Evolutionary conservation across 1,140 invertebrate species (phyloP), one percentile per base, ranked within the genome.

Genomic region (Lanistes nyassanus): DNA sequence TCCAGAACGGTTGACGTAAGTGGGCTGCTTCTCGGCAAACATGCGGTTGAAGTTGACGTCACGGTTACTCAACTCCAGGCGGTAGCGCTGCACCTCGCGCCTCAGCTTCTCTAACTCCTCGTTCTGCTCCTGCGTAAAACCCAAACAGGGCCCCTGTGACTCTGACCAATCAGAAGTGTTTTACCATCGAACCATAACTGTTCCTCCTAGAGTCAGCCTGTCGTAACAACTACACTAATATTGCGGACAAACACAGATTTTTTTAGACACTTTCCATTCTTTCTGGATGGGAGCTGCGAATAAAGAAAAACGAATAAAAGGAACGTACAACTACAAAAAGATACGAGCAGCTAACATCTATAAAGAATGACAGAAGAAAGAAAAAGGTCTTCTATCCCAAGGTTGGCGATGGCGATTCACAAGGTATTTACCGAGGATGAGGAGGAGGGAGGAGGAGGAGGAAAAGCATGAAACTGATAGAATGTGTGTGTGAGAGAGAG

Each of bases 1-100:
- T 4, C 82, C 82, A 21, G 84, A 81, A 37, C 79, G 80, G 58
- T 87, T 85, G 5, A 87, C 80, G 13, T 81, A 75, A 21, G 87
- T 66, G 9, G 85, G 84, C 37, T 85, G 80, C 23, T 84, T 80
- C 0, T 87, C 82, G 2, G 82, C 84, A 77, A 89, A 89, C 82
- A 88, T 84, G 64, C 86, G 77, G 77, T 87, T 89, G 72, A 88
- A 89, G 79, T 88, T 89, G 34, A 68, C 77, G 36, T 89, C 88
- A 26, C 88, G 56, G 76, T 89, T 89, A 56, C 81, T 84, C 13
- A 89, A 80, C 64, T 89, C 88, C 77, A 88, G 80, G 23, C 83
- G 78, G 67, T 88, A 89, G 23, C 82, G 73, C 51, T 85, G 82
- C 0, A 89, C 78, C 74, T 88, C 85, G 55, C 80, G 75, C 51